Conservation (phyloP, 2,888 invertebrate genomes). For the Hydrotaea cyrtoneurina region DNA sequence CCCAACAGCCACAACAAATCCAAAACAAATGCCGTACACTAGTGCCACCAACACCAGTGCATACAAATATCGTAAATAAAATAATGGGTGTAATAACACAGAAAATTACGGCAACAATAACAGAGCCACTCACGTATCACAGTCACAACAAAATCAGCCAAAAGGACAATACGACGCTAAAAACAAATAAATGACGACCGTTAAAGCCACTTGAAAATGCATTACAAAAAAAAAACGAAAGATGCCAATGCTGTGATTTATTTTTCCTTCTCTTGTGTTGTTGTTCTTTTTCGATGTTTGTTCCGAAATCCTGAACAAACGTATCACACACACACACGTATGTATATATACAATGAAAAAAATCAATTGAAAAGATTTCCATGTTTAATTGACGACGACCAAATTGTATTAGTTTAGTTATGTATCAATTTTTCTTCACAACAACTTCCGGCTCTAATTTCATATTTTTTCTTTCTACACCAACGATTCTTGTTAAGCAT, state of each 20-base stretch:
- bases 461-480: background rate
- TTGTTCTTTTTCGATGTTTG: background rate
- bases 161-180: constrained; percentile 33
- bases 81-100: constrained; percentile 14
- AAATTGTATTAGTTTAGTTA: background rate
- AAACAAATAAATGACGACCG: constrained; percentile 45
- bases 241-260: constrained; percentile 9
- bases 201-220: constrained; percentile 42
- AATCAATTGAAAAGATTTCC: constrained; percentile 17
- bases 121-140: background rate
- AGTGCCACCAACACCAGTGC: background rate
- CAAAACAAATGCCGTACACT: no score
- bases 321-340: background rate
- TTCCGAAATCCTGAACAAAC: background rate
- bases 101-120: constrained; percentile 12
- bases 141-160: background rate
- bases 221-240: constrained; percentile 41
- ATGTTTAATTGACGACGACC: background rate
- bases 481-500: background rate
- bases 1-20: no score
- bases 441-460: background rate
- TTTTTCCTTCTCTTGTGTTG: constrained; percentile 1
- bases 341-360: background rate
- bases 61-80: constrained; percentile 1
- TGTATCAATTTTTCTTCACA: background rate